phyloP scores from a whole-genome alignment of 2,797 vertebrate species.

The Cirrhinus molitorella region DNA sequence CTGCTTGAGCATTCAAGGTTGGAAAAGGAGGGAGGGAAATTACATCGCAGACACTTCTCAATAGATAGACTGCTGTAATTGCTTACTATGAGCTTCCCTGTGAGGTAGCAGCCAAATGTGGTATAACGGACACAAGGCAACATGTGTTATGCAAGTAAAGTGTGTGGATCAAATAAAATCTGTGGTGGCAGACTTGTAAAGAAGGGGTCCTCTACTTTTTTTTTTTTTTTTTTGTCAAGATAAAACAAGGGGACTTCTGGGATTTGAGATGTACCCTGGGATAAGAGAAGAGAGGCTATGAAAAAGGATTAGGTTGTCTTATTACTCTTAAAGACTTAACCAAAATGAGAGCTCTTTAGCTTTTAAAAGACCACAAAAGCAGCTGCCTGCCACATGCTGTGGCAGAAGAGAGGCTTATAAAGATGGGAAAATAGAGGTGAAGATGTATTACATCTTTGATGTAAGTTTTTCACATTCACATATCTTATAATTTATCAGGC shows the following conservation, averaged over 20 bases:
- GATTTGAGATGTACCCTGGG: slow-evolving; percentile 14
- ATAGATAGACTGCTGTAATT: slow-evolving; percentile 2
- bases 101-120: not conserved
- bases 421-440: not conserved
- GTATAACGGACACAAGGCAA: not conserved
- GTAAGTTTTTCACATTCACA: not conserved
- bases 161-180: slow-evolving; percentile 22
- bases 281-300: not conserved
- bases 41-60: slow-evolving; percentile 8
- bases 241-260: slow-evolving; percentile 13
- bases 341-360: not conserved
- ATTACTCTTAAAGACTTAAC: slow-evolving; percentile 11
- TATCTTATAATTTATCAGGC: not conserved
- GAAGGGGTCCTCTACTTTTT: not conserved
- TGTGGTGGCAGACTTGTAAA: not conserved
- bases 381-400: not conserved
- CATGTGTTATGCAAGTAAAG: slow-evolving; percentile 14
- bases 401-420: not conserved
- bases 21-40: not conserved
- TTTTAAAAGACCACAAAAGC: slow-evolving; percentile 12
- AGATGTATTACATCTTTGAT: not conserved
- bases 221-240: not conserved
- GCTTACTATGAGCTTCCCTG: not conserved
- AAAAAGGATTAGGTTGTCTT: slow-evolving; percentile 7
- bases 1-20: not conserved